These are phyloP conservation scores for Protonibea diacanthus DNA, from an alignment of 2,797 vertebrate genomes.

Conservation along the genomic window DNA sequence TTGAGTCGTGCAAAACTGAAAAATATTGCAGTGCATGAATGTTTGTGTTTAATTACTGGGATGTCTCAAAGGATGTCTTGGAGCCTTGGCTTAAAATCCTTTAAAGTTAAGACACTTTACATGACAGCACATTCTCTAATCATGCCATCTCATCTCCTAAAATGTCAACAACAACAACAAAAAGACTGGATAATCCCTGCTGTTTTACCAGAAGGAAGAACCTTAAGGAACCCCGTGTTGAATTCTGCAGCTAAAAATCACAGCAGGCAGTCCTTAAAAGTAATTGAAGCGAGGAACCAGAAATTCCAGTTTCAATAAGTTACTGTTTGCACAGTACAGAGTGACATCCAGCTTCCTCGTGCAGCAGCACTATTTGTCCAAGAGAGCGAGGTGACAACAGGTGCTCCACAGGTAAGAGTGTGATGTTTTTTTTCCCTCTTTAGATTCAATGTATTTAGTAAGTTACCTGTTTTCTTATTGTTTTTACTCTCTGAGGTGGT, in stretches of 20 bases:
- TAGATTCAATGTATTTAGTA: background rate
- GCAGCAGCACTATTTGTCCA: background rate
- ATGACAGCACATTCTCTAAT: background rate
- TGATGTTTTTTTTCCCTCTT: background rate
- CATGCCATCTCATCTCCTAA: background rate
- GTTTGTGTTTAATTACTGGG: background rate
- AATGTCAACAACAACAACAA: background rate
- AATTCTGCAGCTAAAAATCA: constrained; percentile 5
- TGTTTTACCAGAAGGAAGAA: background rate
- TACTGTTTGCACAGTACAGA: background rate
- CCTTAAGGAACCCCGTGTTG: background rate
- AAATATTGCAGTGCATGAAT: background rate
- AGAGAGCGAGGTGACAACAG: constrained; percentile 8
- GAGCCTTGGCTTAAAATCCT: background rate
- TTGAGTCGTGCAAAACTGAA: background rate
- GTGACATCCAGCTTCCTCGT: constrained; percentile 29
- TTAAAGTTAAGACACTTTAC: background rate
- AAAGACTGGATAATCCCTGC: background rate
- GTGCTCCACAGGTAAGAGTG: constrained; percentile 57
- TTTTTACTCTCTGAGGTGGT: background rate
- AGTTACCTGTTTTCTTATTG: background rate
- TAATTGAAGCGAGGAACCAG: constrained; percentile 47
- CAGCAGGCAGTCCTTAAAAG: background rate
- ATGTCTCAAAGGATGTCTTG: background rate
- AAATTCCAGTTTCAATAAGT: constrained; percentile 63